Base-by-base conservation (phyloP, 2,888 invertebrate genomes). In the Lymantria dispar region DNA sequence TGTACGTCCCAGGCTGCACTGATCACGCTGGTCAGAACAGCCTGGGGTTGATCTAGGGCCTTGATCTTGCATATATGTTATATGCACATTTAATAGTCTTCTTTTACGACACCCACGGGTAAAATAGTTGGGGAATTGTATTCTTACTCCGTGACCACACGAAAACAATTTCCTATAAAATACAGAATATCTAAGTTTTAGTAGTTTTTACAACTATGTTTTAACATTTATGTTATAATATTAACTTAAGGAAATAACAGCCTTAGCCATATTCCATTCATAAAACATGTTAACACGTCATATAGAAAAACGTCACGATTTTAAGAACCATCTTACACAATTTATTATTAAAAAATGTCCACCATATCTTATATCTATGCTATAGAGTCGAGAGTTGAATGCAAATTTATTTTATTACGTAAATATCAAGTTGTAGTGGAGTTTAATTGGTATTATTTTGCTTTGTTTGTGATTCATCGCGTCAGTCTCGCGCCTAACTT, bases 381-480 rank as follows among this genome's bases (percentile, higher is more conserved):
- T 14, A 57, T 80, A 85, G 64, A 72, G 79, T 65, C 56, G 44
- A 74, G 59, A 76, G 64, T 82, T 51, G 70, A 54, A 43, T 74
- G 72, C 63, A 52, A 72, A 68, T 65, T 60, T 52, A 43, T 63
- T 66, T 64, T 72, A 72, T 80, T 72, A 72, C 72, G 74, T 78
- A 74, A 77, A 76, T 77, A 71, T 70, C 30, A 70, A 68, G 64
- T 60, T 66, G 60, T 64, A 53, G 66, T 56, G 66, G 64, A 49
- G 72, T 72, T 82, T 87, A 87, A 88, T 87, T 88, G 85, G 83
- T 85, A 78, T 80, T 86, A 87, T 88, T 85, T 88, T 83, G 85
- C 86, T 79, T 82, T 77, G 79, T 84, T 83, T 72, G 80, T 89
- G 88, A 88, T 78, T 89, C 88, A 87, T 78, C 71, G 73, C 72